These are phyloP conservation scores for Chaitophorus viminalis DNA, from an alignment of 2,888 invertebrate genomes.

Conservation along the genomic window DNA sequence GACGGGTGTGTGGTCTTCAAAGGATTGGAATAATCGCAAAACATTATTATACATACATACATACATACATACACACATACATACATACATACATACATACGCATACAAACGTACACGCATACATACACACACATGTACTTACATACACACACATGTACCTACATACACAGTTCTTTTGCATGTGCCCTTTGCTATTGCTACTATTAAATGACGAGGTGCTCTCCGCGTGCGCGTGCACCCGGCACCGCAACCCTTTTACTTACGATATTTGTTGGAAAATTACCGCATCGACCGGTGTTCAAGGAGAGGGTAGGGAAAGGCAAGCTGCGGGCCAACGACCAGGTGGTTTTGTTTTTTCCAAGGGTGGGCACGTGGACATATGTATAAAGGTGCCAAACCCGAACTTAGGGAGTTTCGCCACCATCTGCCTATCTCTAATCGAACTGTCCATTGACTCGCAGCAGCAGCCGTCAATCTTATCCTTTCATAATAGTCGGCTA, in stretches of 20 bases:
- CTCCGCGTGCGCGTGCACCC: slow-evolving; percentile 10
- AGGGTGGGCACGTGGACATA: slow-evolving; percentile 60
- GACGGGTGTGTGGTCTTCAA: slow-evolving; percentile 55
- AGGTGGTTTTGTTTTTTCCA: slow-evolving; percentile 57
- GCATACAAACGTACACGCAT: too few species aligned
- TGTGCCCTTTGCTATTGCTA: slow-evolving; percentile 25
- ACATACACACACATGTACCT: not conserved
- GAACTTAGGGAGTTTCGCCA: slow-evolving; percentile 60
- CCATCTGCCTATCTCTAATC: slow-evolving; percentile 56
- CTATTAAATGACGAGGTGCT: slow-evolving; percentile 30
- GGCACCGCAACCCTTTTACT: slow-evolving; percentile 55
- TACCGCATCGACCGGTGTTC: slow-evolving; percentile 55
- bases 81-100: not conserved
- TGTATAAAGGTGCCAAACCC: slow-evolving; percentile 53
- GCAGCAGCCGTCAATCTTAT: slow-evolving; percentile 52
- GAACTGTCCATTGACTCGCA: slow-evolving; percentile 57
- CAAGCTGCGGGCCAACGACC: slow-evolving; percentile 52
- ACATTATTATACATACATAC: slow-evolving; percentile 23
- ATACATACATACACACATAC: not conserved
- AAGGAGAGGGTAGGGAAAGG: slow-evolving; percentile 35
- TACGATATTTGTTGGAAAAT: slow-evolving; percentile 55
- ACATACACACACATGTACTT: not conserved
- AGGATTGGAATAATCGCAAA: slow-evolving; percentile 45
- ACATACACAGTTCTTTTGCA: slow-evolving; percentile 27
- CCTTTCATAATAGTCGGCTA: not conserved